Evolutionary conservation across 2,797 vertebrate genomes (phyloP).

Genomic region (Amblyopsis hoosieri): DNA sequence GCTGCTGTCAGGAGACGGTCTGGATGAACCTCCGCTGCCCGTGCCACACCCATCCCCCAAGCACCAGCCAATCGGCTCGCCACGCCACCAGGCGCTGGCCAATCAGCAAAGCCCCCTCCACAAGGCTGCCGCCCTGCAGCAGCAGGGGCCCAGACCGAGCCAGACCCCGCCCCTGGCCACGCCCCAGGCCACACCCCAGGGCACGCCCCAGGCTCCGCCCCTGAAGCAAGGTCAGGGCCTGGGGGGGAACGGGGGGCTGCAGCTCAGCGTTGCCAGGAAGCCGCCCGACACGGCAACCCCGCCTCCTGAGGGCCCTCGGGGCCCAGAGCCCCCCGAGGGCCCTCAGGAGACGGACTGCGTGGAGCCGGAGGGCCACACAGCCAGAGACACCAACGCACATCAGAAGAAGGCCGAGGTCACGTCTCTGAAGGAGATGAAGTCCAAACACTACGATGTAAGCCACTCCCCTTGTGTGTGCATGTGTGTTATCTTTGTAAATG

Average conservation of each 20-base stretch:
- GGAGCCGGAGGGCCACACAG: conserved; percentile 58
- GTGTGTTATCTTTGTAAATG: neutral
- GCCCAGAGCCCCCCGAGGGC: conserved; percentile 49
- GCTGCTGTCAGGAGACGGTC: conserved; percentile 87
- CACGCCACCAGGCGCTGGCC: conserved; percentile 74
- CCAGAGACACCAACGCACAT: conserved; percentile 66
- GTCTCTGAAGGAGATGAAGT: conserved; percentile 75
- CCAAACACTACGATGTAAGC: conserved; percentile 89
- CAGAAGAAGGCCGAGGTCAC: conserved; percentile 77
- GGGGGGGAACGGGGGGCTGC: conserved; percentile 57
- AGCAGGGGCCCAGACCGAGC: conserved; percentile 45
- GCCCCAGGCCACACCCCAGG: conserved; percentile 18
- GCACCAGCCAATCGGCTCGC: conserved; percentile 81
- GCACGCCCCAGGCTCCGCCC: conserved; percentile 45
- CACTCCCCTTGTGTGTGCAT: neutral
- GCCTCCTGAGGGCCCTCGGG: conserved; percentile 63
- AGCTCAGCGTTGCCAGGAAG: conserved; percentile 70
- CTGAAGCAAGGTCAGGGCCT: conserved; percentile 62
- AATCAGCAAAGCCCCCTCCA: conserved; percentile 74
- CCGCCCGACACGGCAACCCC: conserved; percentile 62
- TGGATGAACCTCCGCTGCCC: conserved; percentile 84
- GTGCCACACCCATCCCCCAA: conserved; percentile 83
- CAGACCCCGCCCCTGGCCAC: conserved; percentile 45
- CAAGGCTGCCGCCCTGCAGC: conserved; percentile 68
- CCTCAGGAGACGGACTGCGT: conserved; percentile 56